These are phyloP conservation scores for Catharus minimus DNA, from an alignment of 2,113 vertebrate species.

Conservation along the genomic window DNA sequence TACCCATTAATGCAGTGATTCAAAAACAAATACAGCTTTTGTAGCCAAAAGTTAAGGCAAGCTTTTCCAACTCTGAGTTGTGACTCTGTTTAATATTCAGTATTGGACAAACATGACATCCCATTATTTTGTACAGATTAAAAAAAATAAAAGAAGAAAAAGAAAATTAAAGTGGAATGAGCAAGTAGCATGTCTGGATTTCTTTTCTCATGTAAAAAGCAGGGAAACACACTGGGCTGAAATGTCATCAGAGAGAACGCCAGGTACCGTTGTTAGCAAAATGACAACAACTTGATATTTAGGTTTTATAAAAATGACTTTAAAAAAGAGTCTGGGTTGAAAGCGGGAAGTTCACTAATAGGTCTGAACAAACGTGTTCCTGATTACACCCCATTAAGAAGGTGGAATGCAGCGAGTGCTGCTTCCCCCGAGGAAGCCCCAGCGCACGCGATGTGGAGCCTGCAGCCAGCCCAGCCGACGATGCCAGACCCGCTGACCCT, in stretches of 20 bases:
- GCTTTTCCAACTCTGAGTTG: background rate
- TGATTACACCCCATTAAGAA: conserved; percentile 79
- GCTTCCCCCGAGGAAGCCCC: conserved; percentile 62
- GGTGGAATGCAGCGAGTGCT: conserved; percentile 61
- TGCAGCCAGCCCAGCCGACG: conserved; percentile 42
- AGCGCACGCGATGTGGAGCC: conserved; percentile 42
- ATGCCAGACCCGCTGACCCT: conserved; percentile 43
- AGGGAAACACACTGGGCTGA: background rate
- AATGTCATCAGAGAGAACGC: conserved; percentile 30
- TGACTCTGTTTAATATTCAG: background rate
- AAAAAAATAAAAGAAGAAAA: background rate
- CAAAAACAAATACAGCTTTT: background rate
- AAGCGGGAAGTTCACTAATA: conserved; percentile 61
- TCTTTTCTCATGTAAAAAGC: background rate
- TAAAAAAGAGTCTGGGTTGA: conserved; percentile 22
- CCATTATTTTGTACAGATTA: background rate
- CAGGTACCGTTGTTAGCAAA: conserved; percentile 35
- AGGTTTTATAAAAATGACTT: conserved; percentile 54
- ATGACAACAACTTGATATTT: conserved; percentile 20
- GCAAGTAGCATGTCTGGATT: background rate
- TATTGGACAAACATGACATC: background rate
- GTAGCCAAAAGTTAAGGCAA: background rate
- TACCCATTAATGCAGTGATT: background rate
- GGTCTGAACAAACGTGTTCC: conserved; percentile 73
- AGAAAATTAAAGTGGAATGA: background rate